Evolutionary conservation across 2,888 invertebrate species (phyloP), one percentile per base, ranked within the genome.

Genomic region (Tenthredo mesomela): DNA sequence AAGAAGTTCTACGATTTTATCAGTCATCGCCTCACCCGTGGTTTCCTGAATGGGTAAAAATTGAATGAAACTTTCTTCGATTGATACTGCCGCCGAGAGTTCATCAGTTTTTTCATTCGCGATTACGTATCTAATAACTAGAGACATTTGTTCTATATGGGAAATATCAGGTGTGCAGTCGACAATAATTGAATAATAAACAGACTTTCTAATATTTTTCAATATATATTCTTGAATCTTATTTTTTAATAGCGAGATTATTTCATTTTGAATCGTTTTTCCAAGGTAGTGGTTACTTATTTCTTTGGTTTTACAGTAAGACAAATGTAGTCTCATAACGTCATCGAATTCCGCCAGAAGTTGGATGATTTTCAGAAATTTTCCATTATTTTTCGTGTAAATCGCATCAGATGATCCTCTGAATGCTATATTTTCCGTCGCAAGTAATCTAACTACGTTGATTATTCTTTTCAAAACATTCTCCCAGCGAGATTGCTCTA

Each of bases 261-360:
- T 87, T 88, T 91, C 89, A 87, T 91, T 90, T 89, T 90, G 90
- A 86, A 91, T 90, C 83, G 87, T 84, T 85, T 90, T 88, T 86
- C 88, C 90, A 77, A 89, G 89, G 87, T 92, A 92, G 87, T 91
- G 91, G 86, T 88, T 88, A 77, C 87, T 87, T 87, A 89, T 85
- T 86, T 88, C 87, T 86, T 86, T 87, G 82, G 87, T 89, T 83
- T 88, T 85, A 88, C 87, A 88, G 86, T 89, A 87, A 87, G 86
- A 87, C 85, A 90, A 87, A 87, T 91, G 89, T 86, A 91, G 89
- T 86, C 89, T 83, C 89, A 90, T 90, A 82, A 91, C 87, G 84
- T 87, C 89, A 89, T 91, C 90, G 89, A 90, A 91, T 88, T 90
- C 91, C 82, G 88, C 90, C 86, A 91, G 85, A 87, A 91, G 84